Base-by-base conservation (phyloP, 2,797 vertebrate species). In the Coendou prehensilis region DNA sequence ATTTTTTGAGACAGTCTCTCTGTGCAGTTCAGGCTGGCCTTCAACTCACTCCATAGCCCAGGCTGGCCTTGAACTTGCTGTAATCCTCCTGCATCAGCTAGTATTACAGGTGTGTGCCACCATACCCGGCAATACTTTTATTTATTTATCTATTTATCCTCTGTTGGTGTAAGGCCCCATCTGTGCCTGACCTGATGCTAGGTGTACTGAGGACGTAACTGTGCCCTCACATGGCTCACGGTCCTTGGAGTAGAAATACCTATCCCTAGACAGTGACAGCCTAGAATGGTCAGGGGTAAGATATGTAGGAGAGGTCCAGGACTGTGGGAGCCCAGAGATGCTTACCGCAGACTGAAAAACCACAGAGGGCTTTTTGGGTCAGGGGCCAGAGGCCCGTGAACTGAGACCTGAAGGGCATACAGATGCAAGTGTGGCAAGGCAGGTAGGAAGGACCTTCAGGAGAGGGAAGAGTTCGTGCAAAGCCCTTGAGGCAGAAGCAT, bases 291-390 rank as follows among this genome's bases (percentile, higher is more conserved):
- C 63, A 59, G 33, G 20, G 76, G 78, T 80, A 47, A 33, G 56
- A 15, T 96, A 30, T 76, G 6, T 47, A 33, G 47, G 23, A 30
- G 56, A 47, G 80, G 56, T 22, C 86, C n/a, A 73, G 54, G 88
- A 54, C 64, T 6, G 4, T 59, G 57, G 23, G 61, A 83, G n/a
- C 26, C 54, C 50, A 50, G 50, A 80, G 56, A 52, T 79, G 20
- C 4, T 41, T 10, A 17, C 59, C 14, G 50, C 22, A 85, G 71
- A 17, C 76, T 45, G 87, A 79, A 30, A 87, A 92, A 63, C 93
- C 52, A 89, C 67, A 71, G 50, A 85, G 84, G 87, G 79, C 81
- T 90, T 93, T 69, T 75, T 87, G 64, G 84, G 89, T 64, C 41
- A 61, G 28, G 59, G 23, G 47, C 50, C 10, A 14, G 9, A 20